phyloP scores from a whole-genome alignment of 2,113 vertebrate genomes.

The Tretioscincus oriximinensis region DNA sequence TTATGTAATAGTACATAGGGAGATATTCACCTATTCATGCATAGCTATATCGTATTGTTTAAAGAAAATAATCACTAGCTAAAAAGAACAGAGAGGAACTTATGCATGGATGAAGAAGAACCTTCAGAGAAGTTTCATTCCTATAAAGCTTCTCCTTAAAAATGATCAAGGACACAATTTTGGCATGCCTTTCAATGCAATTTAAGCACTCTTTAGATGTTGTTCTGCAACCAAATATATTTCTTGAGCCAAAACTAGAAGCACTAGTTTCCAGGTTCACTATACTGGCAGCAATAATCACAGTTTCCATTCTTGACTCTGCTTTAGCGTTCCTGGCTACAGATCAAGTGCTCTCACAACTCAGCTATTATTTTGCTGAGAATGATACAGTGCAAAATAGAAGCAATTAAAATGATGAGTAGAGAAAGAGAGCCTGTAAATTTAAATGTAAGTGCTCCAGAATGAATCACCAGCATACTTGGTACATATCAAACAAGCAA shows the following conservation, averaged over 20 bases:
- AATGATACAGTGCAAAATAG: background rate
- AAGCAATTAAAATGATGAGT: background rate
- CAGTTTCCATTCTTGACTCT: background rate
- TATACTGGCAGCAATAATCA: background rate
- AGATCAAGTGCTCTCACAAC: conserved; percentile 18
- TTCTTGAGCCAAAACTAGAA: background rate
- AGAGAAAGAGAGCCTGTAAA: conserved; percentile 11
- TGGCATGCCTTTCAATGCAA: background rate
- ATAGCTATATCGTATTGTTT: no score
- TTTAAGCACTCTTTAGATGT: fast-evolving
- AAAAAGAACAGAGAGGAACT: background rate
- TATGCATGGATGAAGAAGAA: background rate
- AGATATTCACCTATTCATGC: no score
- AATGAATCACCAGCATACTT: background rate
- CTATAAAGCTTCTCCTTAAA: background rate
- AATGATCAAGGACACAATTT: background rate
- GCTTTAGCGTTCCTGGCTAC: conserved; percentile 28
- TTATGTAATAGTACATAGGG: no score
- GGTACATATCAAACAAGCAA: background rate
- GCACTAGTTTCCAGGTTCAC: background rate
- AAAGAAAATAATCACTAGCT: background rate
- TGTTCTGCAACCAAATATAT: background rate
- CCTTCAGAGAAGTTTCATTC: background rate
- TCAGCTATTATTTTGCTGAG: conserved; percentile 14
- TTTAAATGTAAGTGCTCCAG: background rate